Percentiles rank a stretch among this genome's conserved stretches.
These are phyloP conservation scores for Eugnorisma glareosa DNA, from an alignment of 2,888 invertebrate species.

Conservation along the genomic window DNA sequence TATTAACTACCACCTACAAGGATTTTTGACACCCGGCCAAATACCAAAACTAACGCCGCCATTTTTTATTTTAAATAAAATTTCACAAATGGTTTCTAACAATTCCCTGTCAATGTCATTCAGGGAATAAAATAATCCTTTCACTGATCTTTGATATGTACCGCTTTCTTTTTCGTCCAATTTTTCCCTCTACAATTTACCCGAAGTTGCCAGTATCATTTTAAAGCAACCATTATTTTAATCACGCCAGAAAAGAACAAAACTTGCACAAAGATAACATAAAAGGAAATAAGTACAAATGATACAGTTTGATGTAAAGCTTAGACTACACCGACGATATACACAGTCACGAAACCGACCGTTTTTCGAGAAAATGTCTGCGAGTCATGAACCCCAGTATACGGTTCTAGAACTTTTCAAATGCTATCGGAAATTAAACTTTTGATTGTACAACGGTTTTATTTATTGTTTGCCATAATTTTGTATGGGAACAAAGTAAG, in stretches of 20 bases:
- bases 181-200: background rate
- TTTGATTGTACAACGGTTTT: conserved; percentile 51
- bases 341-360: conserved; percentile 51
- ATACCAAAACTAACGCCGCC: background rate
- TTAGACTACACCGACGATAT: conserved; percentile 45
- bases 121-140: background rate
- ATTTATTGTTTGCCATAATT: conserved; percentile 54
- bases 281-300: conserved; percentile 51
- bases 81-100: background rate
- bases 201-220: background rate
- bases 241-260: conserved; percentile 8
- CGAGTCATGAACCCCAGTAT: conserved; percentile 55
- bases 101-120: background rate
- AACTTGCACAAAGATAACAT: conserved; percentile 48
- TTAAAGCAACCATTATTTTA: conserved; percentile 23
- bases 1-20: too few species aligned
- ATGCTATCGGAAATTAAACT: conserved; percentile 52
- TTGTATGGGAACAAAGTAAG: conserved; percentile 29
- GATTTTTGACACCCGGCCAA: background rate
- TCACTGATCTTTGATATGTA: background rate
- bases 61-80: background rate
- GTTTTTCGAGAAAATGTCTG: conserved; percentile 52
- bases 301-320: conserved; percentile 53
- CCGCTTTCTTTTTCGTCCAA: background rate
- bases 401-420: conserved; percentile 49